A percentile compares a stretch with the other conserved stretches of the same genome.
Conservation (phyloP, 2,797 vertebrate species). For the Esox masquinongy region DNA sequence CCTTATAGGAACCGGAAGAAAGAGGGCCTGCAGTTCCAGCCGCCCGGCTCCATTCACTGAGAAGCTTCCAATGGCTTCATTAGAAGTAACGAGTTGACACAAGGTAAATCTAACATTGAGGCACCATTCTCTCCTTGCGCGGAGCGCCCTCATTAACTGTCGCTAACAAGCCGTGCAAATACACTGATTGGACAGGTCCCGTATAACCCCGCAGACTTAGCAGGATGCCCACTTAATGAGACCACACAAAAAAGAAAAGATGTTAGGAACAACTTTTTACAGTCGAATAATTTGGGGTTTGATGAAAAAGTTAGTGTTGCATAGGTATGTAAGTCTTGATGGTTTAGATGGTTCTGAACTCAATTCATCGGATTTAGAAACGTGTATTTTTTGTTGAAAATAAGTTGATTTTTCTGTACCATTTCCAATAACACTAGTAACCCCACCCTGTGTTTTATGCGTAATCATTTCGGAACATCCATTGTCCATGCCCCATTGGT, state of each 20-base stretch:
- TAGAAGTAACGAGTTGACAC: conserved; percentile 98
- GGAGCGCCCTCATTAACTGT: conserved; percentile 97
- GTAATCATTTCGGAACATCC: background rate
- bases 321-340: background rate
- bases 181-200: conserved; percentile 94
- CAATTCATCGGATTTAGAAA: background rate
- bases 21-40: conserved; percentile 68
- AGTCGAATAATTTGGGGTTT: conserved; percentile 71
- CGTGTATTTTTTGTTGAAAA: background rate
- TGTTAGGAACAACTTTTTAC: conserved; percentile 71
- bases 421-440: background rate
- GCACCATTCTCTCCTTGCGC: conserved; percentile 89
- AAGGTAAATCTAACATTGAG: conserved; percentile 93
- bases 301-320: conserved; percentile 5
- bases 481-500: background rate
- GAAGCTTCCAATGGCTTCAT: conserved; percentile 86
- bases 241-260: conserved; percentile 83
- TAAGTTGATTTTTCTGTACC: background rate
- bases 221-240: conserved; percentile 98
- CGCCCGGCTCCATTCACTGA: conserved; percentile 82
- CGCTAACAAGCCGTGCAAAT: conserved; percentile 99
- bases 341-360: background rate
- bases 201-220: conserved; percentile 90
- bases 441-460: background rate
- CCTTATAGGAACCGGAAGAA: conserved; percentile 64